phyloP scores from a whole-genome alignment of 1,140 invertebrate genomes.

The Stenopsyche tienmushanensis region DNA sequence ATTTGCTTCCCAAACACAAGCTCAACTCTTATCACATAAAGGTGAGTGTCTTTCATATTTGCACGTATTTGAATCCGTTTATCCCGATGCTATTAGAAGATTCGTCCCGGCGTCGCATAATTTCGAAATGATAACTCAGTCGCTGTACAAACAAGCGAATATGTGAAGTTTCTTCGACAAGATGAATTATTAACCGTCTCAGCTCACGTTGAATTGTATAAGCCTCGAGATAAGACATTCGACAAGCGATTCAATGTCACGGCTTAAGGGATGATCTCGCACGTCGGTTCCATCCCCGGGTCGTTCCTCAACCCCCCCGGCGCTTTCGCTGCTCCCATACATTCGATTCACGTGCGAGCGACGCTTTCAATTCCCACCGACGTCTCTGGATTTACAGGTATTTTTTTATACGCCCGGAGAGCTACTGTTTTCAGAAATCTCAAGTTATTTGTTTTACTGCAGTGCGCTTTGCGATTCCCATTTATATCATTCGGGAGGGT shows the following conservation, averaged over 20 bases:
- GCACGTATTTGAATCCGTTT: too few species aligned
- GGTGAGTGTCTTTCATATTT: slow-evolving; percentile 59
- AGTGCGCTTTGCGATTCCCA: too few species aligned
- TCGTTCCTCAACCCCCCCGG: not conserved
- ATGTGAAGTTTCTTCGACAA: not conserved
- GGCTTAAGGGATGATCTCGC: slow-evolving; percentile 39
- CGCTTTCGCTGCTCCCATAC: slow-evolving; percentile 11
- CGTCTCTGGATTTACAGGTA: slow-evolving; percentile 38
- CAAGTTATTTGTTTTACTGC: slow-evolving; percentile 24
- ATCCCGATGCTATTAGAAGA: too few species aligned
- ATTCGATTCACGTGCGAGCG: slow-evolving; percentile 40
- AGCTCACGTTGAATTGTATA: slow-evolving; percentile 8
- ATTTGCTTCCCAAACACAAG: slow-evolving; percentile 88
- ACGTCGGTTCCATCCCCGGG: slow-evolving; percentile 10
- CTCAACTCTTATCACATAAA: slow-evolving; percentile 99
- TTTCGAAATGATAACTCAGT: not conserved
- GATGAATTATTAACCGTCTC: slow-evolving; percentile 17
- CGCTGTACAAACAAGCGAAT: not conserved
- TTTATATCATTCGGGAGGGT: too few species aligned
- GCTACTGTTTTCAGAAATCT: slow-evolving; percentile 23
- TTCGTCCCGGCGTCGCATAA: too few species aligned
- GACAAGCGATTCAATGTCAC: slow-evolving; percentile 40
- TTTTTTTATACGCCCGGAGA: slow-evolving; percentile 26
- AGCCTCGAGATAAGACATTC: slow-evolving; percentile 32
- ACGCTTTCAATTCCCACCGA: slow-evolving; percentile 40